Conservation (phyloP, 2,113 vertebrate species). For the Cervus canadensis region DNA sequence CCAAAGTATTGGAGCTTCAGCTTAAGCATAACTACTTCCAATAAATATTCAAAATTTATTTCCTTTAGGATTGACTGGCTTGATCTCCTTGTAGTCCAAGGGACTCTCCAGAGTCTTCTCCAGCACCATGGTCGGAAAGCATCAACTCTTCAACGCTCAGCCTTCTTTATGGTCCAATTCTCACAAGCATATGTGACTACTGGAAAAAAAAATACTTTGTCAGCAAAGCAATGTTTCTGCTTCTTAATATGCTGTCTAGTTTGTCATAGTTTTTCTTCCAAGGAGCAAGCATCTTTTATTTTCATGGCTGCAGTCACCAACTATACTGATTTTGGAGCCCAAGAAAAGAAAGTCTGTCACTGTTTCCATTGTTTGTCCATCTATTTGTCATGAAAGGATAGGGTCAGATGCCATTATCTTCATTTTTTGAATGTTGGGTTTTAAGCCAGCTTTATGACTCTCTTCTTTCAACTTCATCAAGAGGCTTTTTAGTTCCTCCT, state of each 20-base stretch:
- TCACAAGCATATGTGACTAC: neutral
- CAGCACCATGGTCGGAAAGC: neutral
- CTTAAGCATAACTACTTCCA: neutral
- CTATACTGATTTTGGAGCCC: neutral
- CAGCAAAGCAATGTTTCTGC: neutral
- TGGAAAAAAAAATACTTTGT: neutral
- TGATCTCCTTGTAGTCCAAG: neutral
- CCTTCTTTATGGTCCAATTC: neutral
- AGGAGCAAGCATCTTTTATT: neutral
- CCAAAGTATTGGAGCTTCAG: neutral
- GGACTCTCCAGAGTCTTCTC: neutral
- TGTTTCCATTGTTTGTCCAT: neutral
- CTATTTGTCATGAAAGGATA: neutral
- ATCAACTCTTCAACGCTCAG: neutral
- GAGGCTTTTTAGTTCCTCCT: neutral
- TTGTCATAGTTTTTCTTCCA: neutral
- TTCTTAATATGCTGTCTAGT: neutral
- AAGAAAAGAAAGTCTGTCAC: neutral
- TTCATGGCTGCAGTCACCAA: neutral
- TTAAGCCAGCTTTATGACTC: neutral
- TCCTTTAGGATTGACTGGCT: neutral
- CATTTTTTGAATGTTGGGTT: neutral
- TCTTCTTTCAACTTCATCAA: neutral
- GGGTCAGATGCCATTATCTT: neutral
- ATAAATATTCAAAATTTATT: neutral